Percentiles rank a stretch among this genome's conserved stretches.
phyloP scores from a whole-genome alignment of 2,113 vertebrate genomes.

The Otocyon megalotis region DNA sequence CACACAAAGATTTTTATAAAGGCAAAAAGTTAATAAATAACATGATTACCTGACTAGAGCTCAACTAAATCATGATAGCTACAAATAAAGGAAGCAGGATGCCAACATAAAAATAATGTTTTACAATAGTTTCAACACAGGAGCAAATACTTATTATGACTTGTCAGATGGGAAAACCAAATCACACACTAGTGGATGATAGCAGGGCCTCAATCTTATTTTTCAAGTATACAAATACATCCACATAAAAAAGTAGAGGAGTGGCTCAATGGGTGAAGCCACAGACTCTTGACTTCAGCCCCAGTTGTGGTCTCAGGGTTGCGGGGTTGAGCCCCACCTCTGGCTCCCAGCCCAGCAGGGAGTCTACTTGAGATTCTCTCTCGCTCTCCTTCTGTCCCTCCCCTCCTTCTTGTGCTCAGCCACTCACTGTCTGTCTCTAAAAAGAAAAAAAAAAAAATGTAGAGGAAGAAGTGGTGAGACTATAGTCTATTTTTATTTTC shows the following conservation, averaged over 20 bases:
- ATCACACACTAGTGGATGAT: background rate
- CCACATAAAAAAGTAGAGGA: background rate
- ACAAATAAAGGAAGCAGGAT: background rate
- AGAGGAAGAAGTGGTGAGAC: background rate
- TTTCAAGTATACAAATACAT: background rate
- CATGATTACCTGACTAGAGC: background rate
- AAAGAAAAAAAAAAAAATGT: background rate
- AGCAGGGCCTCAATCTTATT: background rate
- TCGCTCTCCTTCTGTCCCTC: background rate
- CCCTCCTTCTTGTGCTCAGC: background rate
- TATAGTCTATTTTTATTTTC: background rate
- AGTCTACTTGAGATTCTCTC: background rate
- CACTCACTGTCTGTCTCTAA: background rate
- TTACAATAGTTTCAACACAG: background rate
- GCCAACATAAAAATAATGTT: background rate
- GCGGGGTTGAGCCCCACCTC: background rate
- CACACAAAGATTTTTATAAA: background rate
- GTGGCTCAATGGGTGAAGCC: background rate
- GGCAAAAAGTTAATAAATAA: background rate
- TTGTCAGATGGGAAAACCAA: background rate
- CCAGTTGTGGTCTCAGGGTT: background rate
- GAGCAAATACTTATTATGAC: background rate
- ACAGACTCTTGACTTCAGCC: background rate
- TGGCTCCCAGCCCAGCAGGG: background rate
- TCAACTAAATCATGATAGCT: background rate